Conservation (phyloP, 1,140 invertebrate species). For the Bombus soroeensis region DNA sequence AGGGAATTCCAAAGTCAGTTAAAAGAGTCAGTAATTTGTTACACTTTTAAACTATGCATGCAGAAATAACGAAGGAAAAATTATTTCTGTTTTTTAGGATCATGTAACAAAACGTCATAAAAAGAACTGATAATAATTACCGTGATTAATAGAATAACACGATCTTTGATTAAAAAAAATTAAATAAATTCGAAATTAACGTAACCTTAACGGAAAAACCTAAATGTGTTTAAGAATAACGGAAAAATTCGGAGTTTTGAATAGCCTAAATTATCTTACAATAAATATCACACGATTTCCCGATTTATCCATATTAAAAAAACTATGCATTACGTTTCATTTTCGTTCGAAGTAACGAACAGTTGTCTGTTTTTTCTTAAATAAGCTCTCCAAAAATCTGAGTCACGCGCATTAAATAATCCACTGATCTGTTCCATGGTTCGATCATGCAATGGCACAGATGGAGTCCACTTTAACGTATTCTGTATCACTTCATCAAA, state of each 20-base stretch:
- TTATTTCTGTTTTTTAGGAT: not conserved
- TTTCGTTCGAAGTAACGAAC: not conserved
- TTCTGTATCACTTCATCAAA: constrained; percentile 61
- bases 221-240: not conserved
- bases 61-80: not conserved
- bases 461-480: constrained; percentile 73
- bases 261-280: constrained; percentile 10
- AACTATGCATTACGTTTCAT: not conserved
- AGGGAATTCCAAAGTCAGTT: no score
- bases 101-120: no score
- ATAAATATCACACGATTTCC: constrained; percentile 15
- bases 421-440: constrained; percentile 65
- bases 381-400: constrained; percentile 60
- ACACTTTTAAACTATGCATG: not conserved
- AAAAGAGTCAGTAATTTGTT: not conserved
- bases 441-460: constrained; percentile 48
- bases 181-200: not conserved
- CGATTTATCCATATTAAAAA: not conserved
- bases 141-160: not conserved
- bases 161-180: not conserved
- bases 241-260: not conserved
- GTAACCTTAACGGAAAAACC: not conserved
- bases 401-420: constrained; percentile 55
- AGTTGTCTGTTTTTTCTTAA: not conserved
- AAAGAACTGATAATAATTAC: not conserved